Evolutionary conservation across 2,113 vertebrate species (phyloP).

Genomic region (Xiphias gladius): DNA sequence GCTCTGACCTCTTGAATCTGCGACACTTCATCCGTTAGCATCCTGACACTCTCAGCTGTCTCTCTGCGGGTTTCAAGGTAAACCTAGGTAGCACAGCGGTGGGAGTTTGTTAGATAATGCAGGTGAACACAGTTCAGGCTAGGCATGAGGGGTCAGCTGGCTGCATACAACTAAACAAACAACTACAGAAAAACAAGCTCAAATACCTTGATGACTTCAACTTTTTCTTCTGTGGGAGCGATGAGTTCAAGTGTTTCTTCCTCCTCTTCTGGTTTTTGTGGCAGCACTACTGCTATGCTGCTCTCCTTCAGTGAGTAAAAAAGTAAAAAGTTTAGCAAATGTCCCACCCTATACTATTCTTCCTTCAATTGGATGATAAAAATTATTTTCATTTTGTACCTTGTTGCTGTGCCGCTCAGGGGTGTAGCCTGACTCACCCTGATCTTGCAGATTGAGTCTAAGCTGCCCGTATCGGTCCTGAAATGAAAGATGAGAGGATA

Average conservation of each 20-base stretch:
- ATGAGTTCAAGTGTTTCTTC: slow-evolving; percentile 1
- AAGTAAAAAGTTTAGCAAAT: neutral
- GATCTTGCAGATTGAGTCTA: slow-evolving; percentile 78
- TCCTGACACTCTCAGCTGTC: slow-evolving; percentile 77
- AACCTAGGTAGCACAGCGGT: slow-evolving; percentile 76
- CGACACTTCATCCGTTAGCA: slow-evolving; percentile 90
- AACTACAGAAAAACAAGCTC: neutral
- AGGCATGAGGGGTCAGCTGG: neutral
- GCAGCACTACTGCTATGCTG: slow-evolving; percentile 45
- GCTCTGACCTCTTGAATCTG: slow-evolving; percentile 90
- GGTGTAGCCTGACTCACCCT: slow-evolving; percentile 68
- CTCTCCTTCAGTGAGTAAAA: slow-evolving; percentile 52
- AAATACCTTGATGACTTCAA: slow-evolving; percentile 79
- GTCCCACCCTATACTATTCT: neutral
- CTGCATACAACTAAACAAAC: neutral
- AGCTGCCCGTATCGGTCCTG: slow-evolving; percentile 82
- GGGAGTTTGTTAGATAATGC: neutral
- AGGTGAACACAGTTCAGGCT: neutral
- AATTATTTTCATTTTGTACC: slow-evolving; percentile 66
- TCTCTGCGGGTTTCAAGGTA: slow-evolving; percentile 81
- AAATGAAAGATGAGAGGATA: slow-evolving; percentile 55
- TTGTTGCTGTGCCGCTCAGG: slow-evolving; percentile 77
- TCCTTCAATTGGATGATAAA: neutral
- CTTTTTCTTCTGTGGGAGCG: slow-evolving; percentile 50
- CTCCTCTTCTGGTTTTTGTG: slow-evolving; percentile 49